Base-by-base conservation (phyloP, 2,113 vertebrate species). In the Recurvirostra avosetta region DNA sequence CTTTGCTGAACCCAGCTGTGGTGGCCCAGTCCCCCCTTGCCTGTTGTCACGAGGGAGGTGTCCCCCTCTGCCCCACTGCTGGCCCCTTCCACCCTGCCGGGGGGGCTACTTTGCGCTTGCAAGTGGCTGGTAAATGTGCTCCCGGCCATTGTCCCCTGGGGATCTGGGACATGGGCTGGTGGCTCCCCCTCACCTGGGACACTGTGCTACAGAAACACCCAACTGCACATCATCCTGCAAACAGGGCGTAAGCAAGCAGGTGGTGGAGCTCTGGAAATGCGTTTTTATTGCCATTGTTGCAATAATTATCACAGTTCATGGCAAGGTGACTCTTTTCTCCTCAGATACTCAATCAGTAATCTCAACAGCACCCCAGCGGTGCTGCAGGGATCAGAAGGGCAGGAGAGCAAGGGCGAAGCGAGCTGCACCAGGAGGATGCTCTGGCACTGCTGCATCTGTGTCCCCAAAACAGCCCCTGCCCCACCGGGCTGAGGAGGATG, bases 1-100 rank as follows among this genome's bases (percentile, higher is more conserved):
- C 36, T 53, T 52, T 45, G 32, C 53, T 6, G 3, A 43, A 20
- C 15, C 19, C 2, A 5, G 20, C 56, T 0, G 1, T 0, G 0
- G 25, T 0, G 9, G 43, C n/a, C 19, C 30, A 2, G 38, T 36
- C 20, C 34, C 32, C 8, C 19, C 30, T 66, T 0, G 3, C 30
- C 86, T 73, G 19, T 30, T 41, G 43, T 56, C 49, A 25, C 2
- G 2, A 25, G 19, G 58, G 29, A 30, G 20, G 59, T 65, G 29
- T 7, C 41, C 20, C 27, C 13, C 27, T 27, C 72, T 25, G 32
- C 50, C 61, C 36, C 1, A 2, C 62, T 49, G 52, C 62, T 4
- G 3, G 43, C 72, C 65, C 21, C 38, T 53, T 68, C 17, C 15
- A 23, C 15, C 25, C 23, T 66, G 18, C 5, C 3, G 3, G 10